Evolutionary conservation across 2,888 invertebrate genomes (phyloP).

Genomic region (Apotomis turbidana): DNA sequence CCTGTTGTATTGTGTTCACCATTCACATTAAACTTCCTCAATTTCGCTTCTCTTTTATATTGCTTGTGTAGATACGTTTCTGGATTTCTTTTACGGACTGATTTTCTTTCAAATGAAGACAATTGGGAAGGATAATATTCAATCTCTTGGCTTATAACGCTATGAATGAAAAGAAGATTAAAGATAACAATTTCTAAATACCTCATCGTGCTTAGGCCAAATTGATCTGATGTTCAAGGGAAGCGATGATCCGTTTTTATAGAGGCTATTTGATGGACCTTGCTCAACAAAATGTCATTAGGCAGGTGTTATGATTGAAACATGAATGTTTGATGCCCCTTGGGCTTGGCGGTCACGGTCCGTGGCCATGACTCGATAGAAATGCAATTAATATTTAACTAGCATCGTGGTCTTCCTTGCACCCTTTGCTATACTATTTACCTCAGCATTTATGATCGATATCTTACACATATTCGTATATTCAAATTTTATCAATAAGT

Average conservation of each 20-base stretch:
- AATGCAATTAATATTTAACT: slow-evolving; percentile 41
- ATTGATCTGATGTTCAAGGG: slow-evolving; percentile 32
- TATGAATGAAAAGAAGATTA: slow-evolving; percentile 23
- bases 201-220: slow-evolving; percentile 38
- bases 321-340: slow-evolving; percentile 71
- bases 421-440: background rate
- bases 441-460: background rate
- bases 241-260: slow-evolving; percentile 57
- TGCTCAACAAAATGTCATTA: slow-evolving; percentile 60
- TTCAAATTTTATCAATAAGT: too few relatives aligned
- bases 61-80: background rate
- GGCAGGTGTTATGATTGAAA: slow-evolving; percentile 81
- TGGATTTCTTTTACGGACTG: background rate
- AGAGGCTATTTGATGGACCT: slow-evolving; percentile 57
- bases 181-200: slow-evolving; percentile 37
- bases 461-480: background rate
- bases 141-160: slow-evolving; percentile 54
- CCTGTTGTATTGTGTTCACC: background rate
- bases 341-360: slow-evolving; percentile 56
- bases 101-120: background rate
- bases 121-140: slow-evolving; percentile 68
- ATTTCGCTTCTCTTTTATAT: slow-evolving; percentile 37
- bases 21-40: slow-evolving; percentile 45
- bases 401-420: background rate
- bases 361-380: slow-evolving; percentile 54